Conservation (phyloP, 2,888 invertebrate genomes). For the Perithous albicinctus region DNA sequence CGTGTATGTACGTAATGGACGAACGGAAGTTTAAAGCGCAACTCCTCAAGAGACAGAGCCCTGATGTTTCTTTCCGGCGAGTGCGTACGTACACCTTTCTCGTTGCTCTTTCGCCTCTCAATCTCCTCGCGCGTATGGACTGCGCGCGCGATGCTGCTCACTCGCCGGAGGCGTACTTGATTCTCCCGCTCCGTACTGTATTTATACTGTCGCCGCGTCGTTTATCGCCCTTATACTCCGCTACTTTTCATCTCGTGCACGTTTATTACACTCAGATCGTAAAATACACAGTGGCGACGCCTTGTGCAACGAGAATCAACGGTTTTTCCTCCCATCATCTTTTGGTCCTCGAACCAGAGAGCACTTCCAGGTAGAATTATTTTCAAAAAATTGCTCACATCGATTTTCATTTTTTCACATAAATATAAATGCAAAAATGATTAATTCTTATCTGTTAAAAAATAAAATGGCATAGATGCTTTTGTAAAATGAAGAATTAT, state of each 20-base stretch:
- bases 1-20: conserved; percentile 35
- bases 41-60: conserved; percentile 11
- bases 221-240: conserved; percentile 49
- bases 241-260: conserved; percentile 43
- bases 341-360: conserved; percentile 1
- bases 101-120: conserved; percentile 33
- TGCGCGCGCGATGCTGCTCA: conserved; percentile 16
- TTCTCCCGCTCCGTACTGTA: conserved; percentile 45
- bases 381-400: not conserved
- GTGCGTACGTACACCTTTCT: conserved; percentile 26
- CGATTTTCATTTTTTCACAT: not conserved
- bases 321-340: conserved; percentile 36
- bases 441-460: not conserved
- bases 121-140: conserved; percentile 37
- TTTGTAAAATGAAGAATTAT: not conserved
- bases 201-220: conserved; percentile 55
- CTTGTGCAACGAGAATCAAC: conserved; percentile 34
- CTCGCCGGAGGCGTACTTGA: conserved; percentile 21
- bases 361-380: not conserved
- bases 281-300: conserved; percentile 41
- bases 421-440: not conserved
- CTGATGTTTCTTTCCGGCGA: conserved; percentile 48
- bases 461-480: not conserved
- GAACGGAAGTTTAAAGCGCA: conserved; percentile 69
- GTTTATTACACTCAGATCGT: conserved; percentile 58